These are phyloP conservation scores for Gymnothorax reevesii DNA, from an alignment of 2,797 vertebrate genomes.

Conservation along the genomic window DNA sequence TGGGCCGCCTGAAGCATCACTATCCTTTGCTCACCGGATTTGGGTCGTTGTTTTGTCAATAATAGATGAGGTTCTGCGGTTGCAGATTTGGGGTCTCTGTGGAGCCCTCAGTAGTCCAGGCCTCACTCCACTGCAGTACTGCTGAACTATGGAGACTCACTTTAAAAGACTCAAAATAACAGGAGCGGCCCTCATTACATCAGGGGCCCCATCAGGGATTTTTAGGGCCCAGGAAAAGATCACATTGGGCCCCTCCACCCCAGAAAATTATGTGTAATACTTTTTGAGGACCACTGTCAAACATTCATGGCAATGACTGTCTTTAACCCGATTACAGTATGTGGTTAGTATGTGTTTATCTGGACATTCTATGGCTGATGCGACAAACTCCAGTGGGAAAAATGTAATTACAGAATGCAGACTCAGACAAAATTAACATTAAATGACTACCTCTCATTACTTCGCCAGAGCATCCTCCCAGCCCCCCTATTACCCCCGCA, in stretches of 20 bases:
- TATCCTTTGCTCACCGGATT: not conserved
- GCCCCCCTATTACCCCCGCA: slow-evolving; percentile 51
- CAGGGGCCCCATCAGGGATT: too few relatives aligned
- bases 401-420: too few relatives aligned
- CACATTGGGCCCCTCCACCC: too few relatives aligned
- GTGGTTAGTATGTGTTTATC: too few relatives aligned
- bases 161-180: not conserved
- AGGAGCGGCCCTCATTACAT: not conserved
- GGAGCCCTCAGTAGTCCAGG: not conserved
- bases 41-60: not conserved
- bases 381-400: too few relatives aligned
- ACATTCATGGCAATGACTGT: too few relatives aligned
- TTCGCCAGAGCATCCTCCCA: slow-evolving; percentile 59
- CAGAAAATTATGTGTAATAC: too few relatives aligned
- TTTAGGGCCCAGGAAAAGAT: too few relatives aligned
- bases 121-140: not conserved
- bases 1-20: too few relatives aligned
- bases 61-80: not conserved
- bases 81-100: not conserved
- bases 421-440: not conserved
- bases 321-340: too few relatives aligned
- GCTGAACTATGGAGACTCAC: not conserved
- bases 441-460: not conserved
- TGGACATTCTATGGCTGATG: too few relatives aligned
- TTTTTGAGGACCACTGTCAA: too few relatives aligned